A percentile compares a stretch with the other conserved stretches of the same genome.
These are phyloP conservation scores for Isaurus tuberculatus DNA, from an alignment of 92 coral and sea anemone species.

Conservation along the genomic window DNA sequence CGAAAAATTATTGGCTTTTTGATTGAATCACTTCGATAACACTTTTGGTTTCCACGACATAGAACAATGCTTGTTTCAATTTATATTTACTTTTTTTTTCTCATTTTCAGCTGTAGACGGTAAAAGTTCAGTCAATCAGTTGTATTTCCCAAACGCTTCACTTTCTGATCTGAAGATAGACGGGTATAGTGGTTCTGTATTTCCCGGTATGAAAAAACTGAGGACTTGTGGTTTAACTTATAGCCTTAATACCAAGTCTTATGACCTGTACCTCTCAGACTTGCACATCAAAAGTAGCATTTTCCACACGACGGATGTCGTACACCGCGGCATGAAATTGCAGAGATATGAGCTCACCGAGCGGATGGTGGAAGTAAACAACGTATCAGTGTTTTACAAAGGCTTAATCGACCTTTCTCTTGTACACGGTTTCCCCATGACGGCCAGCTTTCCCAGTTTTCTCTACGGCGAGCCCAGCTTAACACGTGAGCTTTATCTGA, in stretches of 20 bases:
- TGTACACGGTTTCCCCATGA: slow-evolving; percentile 59
- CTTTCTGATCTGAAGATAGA: slow-evolving; percentile 57
- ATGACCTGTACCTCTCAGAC: slow-evolving; percentile 66
- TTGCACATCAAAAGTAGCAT: slow-evolving; percentile 55
- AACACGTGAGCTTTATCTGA: slow-evolving; percentile 50
- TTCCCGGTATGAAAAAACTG: slow-evolving; percentile 58
- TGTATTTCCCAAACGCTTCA: slow-evolving; percentile 64
- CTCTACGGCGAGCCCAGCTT: slow-evolving; percentile 64
- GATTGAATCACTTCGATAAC: no score
- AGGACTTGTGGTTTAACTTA: slow-evolving; percentile 68
- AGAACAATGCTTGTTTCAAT: no score
- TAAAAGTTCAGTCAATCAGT: slow-evolving; percentile 40
- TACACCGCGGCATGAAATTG: slow-evolving; percentile 62
- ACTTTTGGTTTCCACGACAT: no score
- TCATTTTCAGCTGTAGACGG: slow-evolving; percentile 68
- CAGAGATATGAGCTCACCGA: slow-evolving; percentile 63
- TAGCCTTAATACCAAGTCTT: slow-evolving; percentile 44
- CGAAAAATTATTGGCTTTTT: no score
- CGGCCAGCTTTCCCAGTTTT: slow-evolving; percentile 74
- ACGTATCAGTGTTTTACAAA: slow-evolving; percentile 61
- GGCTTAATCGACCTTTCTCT: slow-evolving; percentile 77
- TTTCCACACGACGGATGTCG: slow-evolving; percentile 54
- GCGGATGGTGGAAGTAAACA: slow-evolving; percentile 54
- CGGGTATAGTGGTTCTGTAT: slow-evolving; percentile 64
- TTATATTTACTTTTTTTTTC: no score